These are phyloP conservation scores for Rotaria macrura DNA, from an alignment of 2,888 invertebrate species.

Conservation along the genomic window DNA sequence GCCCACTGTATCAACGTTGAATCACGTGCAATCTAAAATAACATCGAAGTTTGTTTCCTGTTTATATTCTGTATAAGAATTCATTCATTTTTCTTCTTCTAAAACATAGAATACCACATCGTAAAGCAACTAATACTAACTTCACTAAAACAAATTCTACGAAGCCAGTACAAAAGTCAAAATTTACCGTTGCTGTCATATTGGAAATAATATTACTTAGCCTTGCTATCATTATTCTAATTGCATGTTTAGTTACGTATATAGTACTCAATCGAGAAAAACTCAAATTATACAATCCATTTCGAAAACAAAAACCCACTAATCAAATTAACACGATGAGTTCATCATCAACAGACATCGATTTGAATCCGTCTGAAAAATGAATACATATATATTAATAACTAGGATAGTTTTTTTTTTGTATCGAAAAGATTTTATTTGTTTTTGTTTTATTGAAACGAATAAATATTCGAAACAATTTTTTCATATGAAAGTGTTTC, in stretches of 20 bases:
- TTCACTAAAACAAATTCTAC: not conserved
- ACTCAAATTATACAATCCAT: not conserved
- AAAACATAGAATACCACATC: not conserved
- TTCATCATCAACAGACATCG: not conserved
- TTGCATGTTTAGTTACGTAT: not conserved
- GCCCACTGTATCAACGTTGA: too few relatives aligned
- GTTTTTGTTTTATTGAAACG: too few relatives aligned
- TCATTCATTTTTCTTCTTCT: not conserved
- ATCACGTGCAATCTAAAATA: too few relatives aligned
- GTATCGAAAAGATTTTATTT: too few relatives aligned
- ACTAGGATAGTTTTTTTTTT: too few relatives aligned
- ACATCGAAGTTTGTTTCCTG: too few relatives aligned
- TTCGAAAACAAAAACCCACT: not conserved
- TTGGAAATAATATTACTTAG: not conserved
- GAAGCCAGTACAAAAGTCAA: not conserved
- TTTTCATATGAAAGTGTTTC: too few relatives aligned
- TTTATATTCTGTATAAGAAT: not conserved
- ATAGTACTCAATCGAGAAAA: not conserved
- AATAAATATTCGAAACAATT: too few relatives aligned
- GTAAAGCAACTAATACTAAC: not conserved
- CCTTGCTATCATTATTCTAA: not conserved
- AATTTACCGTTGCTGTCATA: not conserved
- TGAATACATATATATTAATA: not conserved
- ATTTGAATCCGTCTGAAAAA: not conserved
- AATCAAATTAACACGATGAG: not conserved